Evolutionary conservation across 2,888 invertebrate genomes (phyloP), one percentile per base, ranked within the genome.

Genomic region (Molorchus minor): DNA sequence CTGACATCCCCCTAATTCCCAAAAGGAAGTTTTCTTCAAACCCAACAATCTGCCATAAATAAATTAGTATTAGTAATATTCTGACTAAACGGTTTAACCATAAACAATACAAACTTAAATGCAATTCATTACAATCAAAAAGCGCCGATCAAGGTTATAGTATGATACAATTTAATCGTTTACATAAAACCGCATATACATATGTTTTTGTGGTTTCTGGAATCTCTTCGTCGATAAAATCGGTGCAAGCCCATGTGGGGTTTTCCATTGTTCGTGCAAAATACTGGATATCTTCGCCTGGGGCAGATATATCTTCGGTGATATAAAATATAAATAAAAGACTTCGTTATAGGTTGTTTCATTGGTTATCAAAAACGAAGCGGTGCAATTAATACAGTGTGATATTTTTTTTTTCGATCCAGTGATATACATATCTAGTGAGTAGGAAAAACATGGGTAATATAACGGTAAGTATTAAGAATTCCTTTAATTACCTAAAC

Each of bases 181-280:
- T 19, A 15, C 8, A 38, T 49, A 8, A 38, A 49, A 49, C 49
- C 49, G 15, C 49, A 38, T 38, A 8, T 21, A 35, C 49, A 38
- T 38, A 8, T 21, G 20, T 29, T 49, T 35, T 40, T 49, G 49
- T n/a, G 49, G 49, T 49, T 49, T 49, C 13, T 35, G 16, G 12
- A 15, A 49, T 25, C n/a, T 49, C 49, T 49, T 49, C 49, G 29
- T 4, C 38, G 38, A 25, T 40, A 38, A 25, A 15, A 21, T 38
- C 29, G 33, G 12, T 12, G n/a, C 17, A 15, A 40, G 21, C n/a
- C 12, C 10, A 21, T 21, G n/a, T 49, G 49, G 49, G 49, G 36
- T 47, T 38, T 21, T 38, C 49, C 43, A 21, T 19, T 25, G 13
- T 25, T 38, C 10, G 33, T n/a, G n/a, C n/a, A n/a, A n/a, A n/a